Percentiles rank a stretch among this genome's conserved stretches.
Evolutionary conservation across 1,140 invertebrate genomes (phyloP).

Genomic region (Trichoplusia ni): DNA sequence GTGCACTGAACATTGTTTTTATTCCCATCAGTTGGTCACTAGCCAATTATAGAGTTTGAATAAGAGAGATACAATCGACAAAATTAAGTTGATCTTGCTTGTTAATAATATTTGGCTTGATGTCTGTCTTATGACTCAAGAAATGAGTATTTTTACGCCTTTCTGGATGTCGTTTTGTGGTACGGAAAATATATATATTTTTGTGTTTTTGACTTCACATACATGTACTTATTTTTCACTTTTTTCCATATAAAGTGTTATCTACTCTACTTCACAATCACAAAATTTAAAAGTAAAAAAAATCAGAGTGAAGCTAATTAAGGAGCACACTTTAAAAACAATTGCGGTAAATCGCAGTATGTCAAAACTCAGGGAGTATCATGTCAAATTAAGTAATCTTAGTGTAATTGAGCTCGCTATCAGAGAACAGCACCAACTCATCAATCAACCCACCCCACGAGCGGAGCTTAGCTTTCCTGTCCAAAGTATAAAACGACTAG

Average conservation of each 20-base stretch:
- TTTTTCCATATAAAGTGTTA: too few relatives aligned
- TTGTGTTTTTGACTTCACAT: too few relatives aligned
- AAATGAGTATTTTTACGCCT: too few relatives aligned
- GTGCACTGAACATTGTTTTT: conserved; percentile 33
- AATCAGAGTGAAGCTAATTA: conserved; percentile 10
- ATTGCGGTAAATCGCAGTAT: conserved; percentile 39
- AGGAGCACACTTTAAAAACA: conserved; percentile 22
- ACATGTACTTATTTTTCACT: too few relatives aligned
- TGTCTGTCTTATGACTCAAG: too few relatives aligned
- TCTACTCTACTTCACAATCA: not conserved
- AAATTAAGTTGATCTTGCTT: too few relatives aligned
- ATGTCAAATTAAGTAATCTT: conserved; percentile 77
- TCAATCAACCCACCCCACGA: conserved; percentile 66
- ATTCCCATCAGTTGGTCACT: conserved; percentile 26
- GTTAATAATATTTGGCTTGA: not conserved
- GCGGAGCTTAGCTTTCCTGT: conserved; percentile 8
- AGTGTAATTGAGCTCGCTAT: conserved; percentile 69
- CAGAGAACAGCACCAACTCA: conserved; percentile 64
- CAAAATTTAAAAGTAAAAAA: not conserved
- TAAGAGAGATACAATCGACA: conserved; percentile 2
- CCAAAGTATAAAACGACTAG: conserved; percentile 36
- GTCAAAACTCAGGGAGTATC: conserved; percentile 58
- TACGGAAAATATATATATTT: too few relatives aligned
- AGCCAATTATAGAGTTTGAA: conserved; percentile 17
- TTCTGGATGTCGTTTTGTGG: too few relatives aligned